Percentiles rank a stretch among this genome's conserved stretches.
Conservation (phyloP, 2,797 vertebrate species). For the Thamnophis elegans region DNA sequence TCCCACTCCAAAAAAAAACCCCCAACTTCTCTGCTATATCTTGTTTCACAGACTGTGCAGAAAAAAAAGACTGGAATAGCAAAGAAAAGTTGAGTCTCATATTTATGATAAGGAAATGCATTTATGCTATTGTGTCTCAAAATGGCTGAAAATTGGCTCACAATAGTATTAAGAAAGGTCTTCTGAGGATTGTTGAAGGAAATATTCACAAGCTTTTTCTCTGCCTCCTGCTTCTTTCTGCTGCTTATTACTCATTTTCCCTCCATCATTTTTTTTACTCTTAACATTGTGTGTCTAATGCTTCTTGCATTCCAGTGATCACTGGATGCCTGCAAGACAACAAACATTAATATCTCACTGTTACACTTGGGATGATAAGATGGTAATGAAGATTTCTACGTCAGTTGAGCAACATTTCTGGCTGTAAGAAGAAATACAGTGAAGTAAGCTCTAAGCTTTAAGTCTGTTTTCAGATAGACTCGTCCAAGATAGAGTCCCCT, state of each 20-base stretch:
- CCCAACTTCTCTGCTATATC: not conserved
- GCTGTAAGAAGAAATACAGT: constrained; percentile 29
- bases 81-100: not conserved
- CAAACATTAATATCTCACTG: constrained; percentile 50
- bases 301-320: constrained; percentile 44
- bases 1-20: too few relatives aligned
- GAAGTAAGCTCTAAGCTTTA: constrained; percentile 51
- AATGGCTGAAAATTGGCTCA: constrained; percentile 47
- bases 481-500: too few relatives aligned
- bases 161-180: constrained; percentile 49
- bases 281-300: constrained; percentile 44
- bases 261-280: constrained; percentile 45
- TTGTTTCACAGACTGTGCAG: not conserved
- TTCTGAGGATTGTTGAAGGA: constrained; percentile 43
- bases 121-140: constrained; percentile 41
- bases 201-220: constrained; percentile 50
- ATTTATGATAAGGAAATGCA: constrained; percentile 18
- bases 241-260: constrained; percentile 51
- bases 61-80: not conserved
- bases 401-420: constrained; percentile 49
- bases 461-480: constrained; percentile 58
- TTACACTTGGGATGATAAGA: constrained; percentile 61
- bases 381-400: constrained; percentile 54
- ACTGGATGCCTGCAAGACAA: constrained; percentile 50
- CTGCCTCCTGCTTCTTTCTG: not conserved